A percentile compares a stretch with the other conserved stretches of the same genome.
Evolutionary conservation across 2,113 vertebrate species (phyloP).

Genomic region (Oncorhynchus keta): DNA sequence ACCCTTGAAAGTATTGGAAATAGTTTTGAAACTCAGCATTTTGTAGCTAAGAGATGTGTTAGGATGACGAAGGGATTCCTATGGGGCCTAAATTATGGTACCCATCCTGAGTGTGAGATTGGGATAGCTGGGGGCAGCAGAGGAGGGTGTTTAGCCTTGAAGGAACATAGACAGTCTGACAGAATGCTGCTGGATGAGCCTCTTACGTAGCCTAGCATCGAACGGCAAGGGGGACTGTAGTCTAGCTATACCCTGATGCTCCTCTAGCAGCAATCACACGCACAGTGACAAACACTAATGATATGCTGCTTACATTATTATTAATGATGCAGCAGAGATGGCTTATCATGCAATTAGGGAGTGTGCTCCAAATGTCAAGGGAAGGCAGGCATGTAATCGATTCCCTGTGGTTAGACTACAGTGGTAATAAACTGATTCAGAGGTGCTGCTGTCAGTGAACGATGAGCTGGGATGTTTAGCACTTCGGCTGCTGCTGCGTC

Average conservation of each 20-base stretch:
- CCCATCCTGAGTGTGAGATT: too few relatives aligned
- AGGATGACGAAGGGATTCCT: too few relatives aligned
- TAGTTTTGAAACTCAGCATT: too few relatives aligned
- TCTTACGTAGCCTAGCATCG: too few relatives aligned
- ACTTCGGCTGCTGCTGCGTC: slow-evolving; percentile 43
- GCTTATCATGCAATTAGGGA: slow-evolving; percentile 54
- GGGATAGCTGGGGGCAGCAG: too few relatives aligned
- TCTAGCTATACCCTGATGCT: too few relatives aligned
- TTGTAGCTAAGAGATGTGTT: too few relatives aligned
- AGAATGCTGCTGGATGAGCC: too few relatives aligned
- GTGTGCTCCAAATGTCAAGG: slow-evolving; percentile 47
- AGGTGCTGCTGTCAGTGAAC: slow-evolving; percentile 54
- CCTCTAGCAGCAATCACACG: neutral
- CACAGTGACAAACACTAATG: neutral
- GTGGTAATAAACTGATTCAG: slow-evolving; percentile 50
- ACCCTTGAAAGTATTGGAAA: too few relatives aligned
- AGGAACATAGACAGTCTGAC: too few relatives aligned
- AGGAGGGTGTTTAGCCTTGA: too few relatives aligned
- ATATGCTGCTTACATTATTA: slow-evolving; percentile 26
- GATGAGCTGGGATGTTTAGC: slow-evolving; percentile 50
- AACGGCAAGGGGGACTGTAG: neutral
- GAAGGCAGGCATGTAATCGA: slow-evolving; percentile 52
- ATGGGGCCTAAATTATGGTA: too few relatives aligned
- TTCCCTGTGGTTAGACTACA: slow-evolving; percentile 53
- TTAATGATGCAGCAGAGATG: slow-evolving; percentile 36